Percentiles rank a stretch among this genome's conserved stretches.
phyloP scores from a whole-genome alignment of 2,797 vertebrate species.

The Coranthus polyacanthus region DNA sequence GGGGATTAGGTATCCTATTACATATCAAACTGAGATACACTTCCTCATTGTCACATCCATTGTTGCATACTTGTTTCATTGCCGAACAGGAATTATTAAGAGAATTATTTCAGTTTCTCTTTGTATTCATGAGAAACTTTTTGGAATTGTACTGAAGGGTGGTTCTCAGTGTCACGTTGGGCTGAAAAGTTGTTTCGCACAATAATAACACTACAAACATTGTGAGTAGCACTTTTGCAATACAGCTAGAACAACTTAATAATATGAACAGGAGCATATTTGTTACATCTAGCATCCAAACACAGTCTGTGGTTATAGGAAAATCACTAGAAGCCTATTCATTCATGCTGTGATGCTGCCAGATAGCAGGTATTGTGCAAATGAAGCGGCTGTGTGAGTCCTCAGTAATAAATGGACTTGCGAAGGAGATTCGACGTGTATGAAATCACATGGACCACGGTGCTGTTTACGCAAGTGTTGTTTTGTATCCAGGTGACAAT shows the following conservation, averaged over 20 bases:
- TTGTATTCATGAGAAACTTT: not conserved
- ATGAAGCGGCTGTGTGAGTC: conserved; percentile 48
- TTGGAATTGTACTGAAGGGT: no score
- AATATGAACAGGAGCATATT: not conserved
- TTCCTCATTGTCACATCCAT: no score
- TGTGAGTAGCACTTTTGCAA: not conserved
- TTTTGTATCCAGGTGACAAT: conserved; percentile 69
- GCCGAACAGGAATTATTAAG: conserved; percentile 1
- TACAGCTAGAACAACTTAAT: not conserved
- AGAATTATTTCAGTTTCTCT: not conserved
- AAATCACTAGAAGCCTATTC: conserved; percentile 60
- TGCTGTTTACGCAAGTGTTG: conserved; percentile 41
- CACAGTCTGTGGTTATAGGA: conserved; percentile 51
- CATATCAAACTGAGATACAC: not conserved
- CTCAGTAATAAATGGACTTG: conserved; percentile 37
- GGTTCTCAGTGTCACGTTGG: no score
- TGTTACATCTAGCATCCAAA: conserved; percentile 19
- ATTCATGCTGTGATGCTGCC: conserved; percentile 45
- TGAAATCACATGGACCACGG: conserved; percentile 1
- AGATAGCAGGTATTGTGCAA: conserved; percentile 66
- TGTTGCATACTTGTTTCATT: not conserved
- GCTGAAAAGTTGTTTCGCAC: no score
- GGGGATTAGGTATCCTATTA: not conserved
- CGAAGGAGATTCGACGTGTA: conserved; percentile 30
- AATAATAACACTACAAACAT: no score